Percentiles rank a stretch among this genome's conserved stretches.
phyloP scores from a whole-genome alignment of 2,797 vertebrate species.

The Notolabrus celidotus region DNA sequence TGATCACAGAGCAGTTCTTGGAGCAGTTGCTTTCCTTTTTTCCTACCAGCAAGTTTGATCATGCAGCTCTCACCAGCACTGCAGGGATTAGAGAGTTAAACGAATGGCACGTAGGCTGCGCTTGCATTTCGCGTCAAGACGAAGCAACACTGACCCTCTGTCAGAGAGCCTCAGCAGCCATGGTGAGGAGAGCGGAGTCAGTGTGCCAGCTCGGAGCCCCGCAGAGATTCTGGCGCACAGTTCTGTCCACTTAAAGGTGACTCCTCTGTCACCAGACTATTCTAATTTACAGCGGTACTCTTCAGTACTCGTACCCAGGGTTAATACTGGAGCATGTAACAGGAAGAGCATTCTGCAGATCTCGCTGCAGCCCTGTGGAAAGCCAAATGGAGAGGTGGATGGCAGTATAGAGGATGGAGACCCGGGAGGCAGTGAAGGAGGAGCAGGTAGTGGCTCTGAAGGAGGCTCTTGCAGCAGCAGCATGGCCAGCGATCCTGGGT shows the following conservation, averaged over 20 bases:
- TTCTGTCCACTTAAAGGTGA: constrained; percentile 88
- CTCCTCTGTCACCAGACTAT: constrained; percentile 85
- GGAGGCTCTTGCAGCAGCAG: constrained; percentile 81
- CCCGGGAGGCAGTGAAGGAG: constrained; percentile 59
- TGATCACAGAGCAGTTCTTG: constrained; percentile 80
- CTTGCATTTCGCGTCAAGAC: constrained; percentile 93
- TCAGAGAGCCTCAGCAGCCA: constrained; percentile 88
- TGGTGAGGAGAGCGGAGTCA: constrained; percentile 81
- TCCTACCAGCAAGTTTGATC: constrained; percentile 73
- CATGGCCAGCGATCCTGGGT: constrained; percentile 83
- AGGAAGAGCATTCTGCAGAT: constrained; percentile 93
- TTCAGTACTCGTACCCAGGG: constrained; percentile 84
- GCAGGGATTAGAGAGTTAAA: constrained; percentile 89
- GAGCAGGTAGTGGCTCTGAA: constrained; percentile 69
- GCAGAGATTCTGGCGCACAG: constrained; percentile 81
- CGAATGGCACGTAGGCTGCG: constrained; percentile 94
- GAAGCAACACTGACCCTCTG: constrained; percentile 94
- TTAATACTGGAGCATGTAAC: constrained; percentile 72
- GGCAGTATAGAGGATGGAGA: constrained; percentile 79
- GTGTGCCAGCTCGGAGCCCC: constrained; percentile 75
- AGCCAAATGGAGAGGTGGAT: constrained; percentile 71
- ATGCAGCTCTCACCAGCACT: constrained; percentile 81
- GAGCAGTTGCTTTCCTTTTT: constrained; percentile 85
- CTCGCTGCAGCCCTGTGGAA: constrained; percentile 88
- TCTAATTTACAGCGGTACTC: constrained; percentile 81